Evolutionary conservation across 2,113 vertebrate genomes (phyloP).

Genomic region (Okapia johnstoni): DNA sequence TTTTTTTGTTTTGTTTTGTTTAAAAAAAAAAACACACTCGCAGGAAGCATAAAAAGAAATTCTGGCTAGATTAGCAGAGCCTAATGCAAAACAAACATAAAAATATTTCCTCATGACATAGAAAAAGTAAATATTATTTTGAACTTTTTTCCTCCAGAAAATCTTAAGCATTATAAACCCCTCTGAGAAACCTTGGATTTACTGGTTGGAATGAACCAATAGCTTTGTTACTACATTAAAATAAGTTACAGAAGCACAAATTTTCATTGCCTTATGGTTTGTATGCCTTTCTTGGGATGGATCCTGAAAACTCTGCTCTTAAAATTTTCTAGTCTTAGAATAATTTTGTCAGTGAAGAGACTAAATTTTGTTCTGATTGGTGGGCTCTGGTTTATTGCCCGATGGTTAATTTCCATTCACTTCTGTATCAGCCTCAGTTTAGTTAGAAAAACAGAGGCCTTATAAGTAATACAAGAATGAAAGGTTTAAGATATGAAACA

Average conservation of each 20-base stretch:
- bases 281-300: neutral
- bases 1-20: neutral
- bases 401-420: neutral
- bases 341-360: neutral
- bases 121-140: neutral
- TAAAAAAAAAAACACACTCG: neutral
- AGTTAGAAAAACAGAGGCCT: neutral
- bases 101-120: neutral
- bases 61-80: neutral
- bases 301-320: neutral
- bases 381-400: neutral
- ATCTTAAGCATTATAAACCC: neutral
- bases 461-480: neutral
- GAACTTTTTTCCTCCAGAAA: neutral
- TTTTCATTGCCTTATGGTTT: neutral
- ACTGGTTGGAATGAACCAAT: neutral
- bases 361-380: neutral
- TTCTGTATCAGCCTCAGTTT: neutral
- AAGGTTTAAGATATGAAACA: neutral
- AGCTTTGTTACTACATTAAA: neutral
- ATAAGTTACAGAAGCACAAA: neutral
- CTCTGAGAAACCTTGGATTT: neutral
- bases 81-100: neutral
- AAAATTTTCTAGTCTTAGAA: neutral
- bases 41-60: neutral